Base-by-base conservation (phyloP, 2,113 vertebrate species). In the Limnothrissa miodon region DNA sequence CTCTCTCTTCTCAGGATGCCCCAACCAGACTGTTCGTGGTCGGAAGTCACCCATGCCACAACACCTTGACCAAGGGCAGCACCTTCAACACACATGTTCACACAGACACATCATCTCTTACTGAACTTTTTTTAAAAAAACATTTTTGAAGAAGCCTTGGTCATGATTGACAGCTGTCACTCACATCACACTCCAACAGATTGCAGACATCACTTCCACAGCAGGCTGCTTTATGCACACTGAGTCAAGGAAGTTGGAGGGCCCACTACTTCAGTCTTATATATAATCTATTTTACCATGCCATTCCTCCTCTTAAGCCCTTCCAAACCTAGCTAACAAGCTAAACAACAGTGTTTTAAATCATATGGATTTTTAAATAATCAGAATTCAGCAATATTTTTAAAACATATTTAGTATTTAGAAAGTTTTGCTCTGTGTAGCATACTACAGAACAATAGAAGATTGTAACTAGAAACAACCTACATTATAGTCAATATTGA, bases 1-100 rank as follows among this genome's bases (percentile, higher is more conserved):
- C 29, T 99, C 98, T 89, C 98, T 95, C 90, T 99, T 99, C 89
- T 99, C 98, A 0, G 98, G 98, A 80, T 98, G 98, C 83, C 98
- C 98, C 33, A 99, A 93, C 98, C 98, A 99, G 83, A 99, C 98
- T 0, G 97, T 98, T 7, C 98, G 95, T 48, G 98, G 98, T 85
- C 96, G 94, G 29, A 97, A 96, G 23, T 99, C 98, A 0, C 98
- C 95, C 91, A 95, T 93, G 8, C 97, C 97, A 0, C 98, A 99
- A 90, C 98, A 99, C 89, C 95, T 91, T 4, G 98, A 92, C 94
- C 97, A 98, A 4, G 97, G 95, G 8, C 98, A 98, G 86, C 98
- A 99, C 89, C 98, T 99, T 88, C 0, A 45, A 45, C 56, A 19
- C 19, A 82, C 45, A 0, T 70, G 39, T 11, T 0, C 1, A 44